These are phyloP conservation scores for Lindbergichthys nudifrons DNA, from an alignment of 2,797 vertebrate species.

Conservation along the genomic window DNA sequence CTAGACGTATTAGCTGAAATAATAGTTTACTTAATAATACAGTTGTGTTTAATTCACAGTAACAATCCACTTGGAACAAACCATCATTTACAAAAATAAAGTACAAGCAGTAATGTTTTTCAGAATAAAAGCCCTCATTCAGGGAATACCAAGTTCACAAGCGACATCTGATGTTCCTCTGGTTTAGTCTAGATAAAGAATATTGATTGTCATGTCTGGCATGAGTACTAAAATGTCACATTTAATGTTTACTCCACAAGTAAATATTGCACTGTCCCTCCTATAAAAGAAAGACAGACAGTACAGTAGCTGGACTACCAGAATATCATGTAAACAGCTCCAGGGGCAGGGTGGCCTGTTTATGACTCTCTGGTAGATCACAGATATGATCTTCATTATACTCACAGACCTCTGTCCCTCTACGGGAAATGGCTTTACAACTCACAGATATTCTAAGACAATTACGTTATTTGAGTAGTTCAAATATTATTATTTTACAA, in stretches of 20 bases:
- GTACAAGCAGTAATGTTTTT: constrained; percentile 23
- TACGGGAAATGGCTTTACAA: constrained; percentile 23
- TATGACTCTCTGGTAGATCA: constrained; percentile 20
- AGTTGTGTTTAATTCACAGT: constrained; percentile 58
- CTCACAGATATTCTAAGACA: neutral
- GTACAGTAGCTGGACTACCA: constrained; percentile 13
- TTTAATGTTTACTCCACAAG: constrained; percentile 15
- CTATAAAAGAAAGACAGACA: constrained; percentile 19
- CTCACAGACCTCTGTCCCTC: constrained; percentile 25
- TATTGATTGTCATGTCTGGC: constrained; percentile 45
- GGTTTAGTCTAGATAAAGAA: neutral
- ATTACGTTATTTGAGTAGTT: neutral
- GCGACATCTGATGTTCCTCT: constrained; percentile 26
- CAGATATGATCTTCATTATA: constrained; percentile 28
- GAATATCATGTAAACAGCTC: constrained; percentile 16
- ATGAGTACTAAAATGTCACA: constrained; percentile 22
- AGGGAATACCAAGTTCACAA: constrained; percentile 43
- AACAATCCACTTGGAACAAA: constrained; percentile 61
- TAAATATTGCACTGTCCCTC: neutral
- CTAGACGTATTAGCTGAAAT: constrained; percentile 17
- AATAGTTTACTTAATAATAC: constrained; percentile 63
- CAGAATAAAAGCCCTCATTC: constrained; percentile 47
- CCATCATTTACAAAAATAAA: constrained; percentile 62
- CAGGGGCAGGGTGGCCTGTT: constrained; percentile 4
- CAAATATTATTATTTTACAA: neutral